phyloP scores from a whole-genome alignment of 2,888 invertebrate genomes.

The Carterocephalus palaemon region DNA sequence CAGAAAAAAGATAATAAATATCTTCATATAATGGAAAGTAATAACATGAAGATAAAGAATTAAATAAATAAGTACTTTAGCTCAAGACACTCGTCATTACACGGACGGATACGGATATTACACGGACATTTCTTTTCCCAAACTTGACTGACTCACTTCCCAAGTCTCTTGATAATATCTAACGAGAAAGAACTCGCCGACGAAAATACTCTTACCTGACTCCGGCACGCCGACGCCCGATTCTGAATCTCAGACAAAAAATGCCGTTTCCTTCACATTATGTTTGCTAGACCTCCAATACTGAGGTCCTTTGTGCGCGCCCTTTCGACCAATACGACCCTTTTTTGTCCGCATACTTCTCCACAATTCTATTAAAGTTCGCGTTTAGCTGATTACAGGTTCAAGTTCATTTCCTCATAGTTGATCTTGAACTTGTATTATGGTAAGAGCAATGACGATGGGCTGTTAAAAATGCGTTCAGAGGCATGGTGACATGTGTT shows the following conservation, averaged over 20 bases:
- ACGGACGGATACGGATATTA: no score
- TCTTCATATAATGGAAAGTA: no score
- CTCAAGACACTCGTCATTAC: no score
- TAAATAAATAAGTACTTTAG: no score
- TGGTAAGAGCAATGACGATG: no score
- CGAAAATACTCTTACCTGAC: slow-evolving; percentile 57
- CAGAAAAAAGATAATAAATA: no score
- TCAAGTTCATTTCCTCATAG: slow-evolving; percentile 14
- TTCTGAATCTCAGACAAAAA: slow-evolving; percentile 50
- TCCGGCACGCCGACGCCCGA: slow-evolving; percentile 51
- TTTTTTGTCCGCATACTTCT: slow-evolving; percentile 67
- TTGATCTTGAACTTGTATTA: slow-evolving; percentile 6
- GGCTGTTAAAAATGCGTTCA: no score
- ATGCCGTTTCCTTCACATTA: slow-evolving; percentile 70
- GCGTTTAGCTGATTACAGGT: slow-evolving; percentile 22
- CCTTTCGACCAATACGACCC: slow-evolving; percentile 50
- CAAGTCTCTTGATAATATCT: slow-evolving; percentile 37
- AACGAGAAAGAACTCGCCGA: slow-evolving; percentile 37
- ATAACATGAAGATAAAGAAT: no score
- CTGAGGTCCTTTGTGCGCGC: slow-evolving; percentile 56
- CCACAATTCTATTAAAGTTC: slow-evolving; percentile 38
- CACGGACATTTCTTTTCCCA: no score
- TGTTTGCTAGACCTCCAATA: slow-evolving; percentile 76
- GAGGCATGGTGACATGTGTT: no score
- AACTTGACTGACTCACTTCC: no score